Percentiles rank a stretch among this genome's conserved stretches.
phyloP scores from a whole-genome alignment of 1,140 invertebrate genomes.

The Ditylenchus dipsaci region DNA sequence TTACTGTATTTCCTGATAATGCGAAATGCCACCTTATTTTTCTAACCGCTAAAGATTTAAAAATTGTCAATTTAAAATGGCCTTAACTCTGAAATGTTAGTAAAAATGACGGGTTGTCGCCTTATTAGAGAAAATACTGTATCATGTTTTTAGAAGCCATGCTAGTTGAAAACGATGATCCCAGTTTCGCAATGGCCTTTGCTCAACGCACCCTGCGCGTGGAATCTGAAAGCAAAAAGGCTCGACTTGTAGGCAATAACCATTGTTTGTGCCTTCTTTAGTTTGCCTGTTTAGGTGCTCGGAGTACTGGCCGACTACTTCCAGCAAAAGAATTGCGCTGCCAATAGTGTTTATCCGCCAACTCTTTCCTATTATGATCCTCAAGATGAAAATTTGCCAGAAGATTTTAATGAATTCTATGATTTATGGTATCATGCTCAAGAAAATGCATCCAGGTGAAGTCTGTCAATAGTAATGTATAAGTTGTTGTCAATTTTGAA shows the following conservation, averaged over 20 bases:
- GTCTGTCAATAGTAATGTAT: no score
- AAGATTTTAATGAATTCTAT: background rate
- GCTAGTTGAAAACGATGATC: background rate
- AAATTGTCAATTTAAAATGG: no score
- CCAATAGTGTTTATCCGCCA: background rate
- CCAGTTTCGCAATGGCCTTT: constrained; percentile 12
- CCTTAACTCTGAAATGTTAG: no score
- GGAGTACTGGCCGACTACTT: constrained; percentile 1
- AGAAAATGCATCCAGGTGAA: background rate
- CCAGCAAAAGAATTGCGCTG: background rate
- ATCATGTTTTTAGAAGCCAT: background rate
- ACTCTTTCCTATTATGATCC: background rate
- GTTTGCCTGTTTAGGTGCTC: background rate
- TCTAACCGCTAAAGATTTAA: no score
- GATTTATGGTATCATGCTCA: background rate
- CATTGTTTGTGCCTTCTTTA: no score
- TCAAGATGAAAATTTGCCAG: background rate
- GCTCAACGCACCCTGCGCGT: background rate
- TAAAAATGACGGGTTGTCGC: background rate
- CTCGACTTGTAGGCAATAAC: background rate
- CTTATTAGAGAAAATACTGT: background rate
- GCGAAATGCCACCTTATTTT: background rate
- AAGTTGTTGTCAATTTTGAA: no score
- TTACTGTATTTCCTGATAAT: background rate
- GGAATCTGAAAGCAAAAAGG: background rate